Evolutionary conservation across 1,140 invertebrate species (phyloP), one percentile per base, ranked within the genome.

Genomic region (Lamellibrachia luymesi): DNA sequence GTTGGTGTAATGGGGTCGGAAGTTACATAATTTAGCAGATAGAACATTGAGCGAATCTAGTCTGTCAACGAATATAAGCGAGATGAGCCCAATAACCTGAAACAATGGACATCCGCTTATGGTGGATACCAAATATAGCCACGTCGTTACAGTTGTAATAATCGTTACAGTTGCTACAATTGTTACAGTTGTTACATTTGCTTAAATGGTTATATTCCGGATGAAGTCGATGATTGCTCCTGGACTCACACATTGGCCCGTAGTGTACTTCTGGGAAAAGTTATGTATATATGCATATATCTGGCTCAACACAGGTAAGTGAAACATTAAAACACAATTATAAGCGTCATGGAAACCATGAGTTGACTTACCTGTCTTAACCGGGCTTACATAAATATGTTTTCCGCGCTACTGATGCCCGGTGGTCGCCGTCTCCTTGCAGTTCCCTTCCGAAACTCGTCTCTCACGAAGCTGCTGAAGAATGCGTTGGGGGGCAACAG

Each of bases 401-500:
- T 80, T 80, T 22, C 64, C 2, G 64, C 8, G 64, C 5, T 10
- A 0, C 64, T 80, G 64, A 80, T 80, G 64, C 17, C 17, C 8
- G 2, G 5, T 17, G 64, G 13, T 22, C 52, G 6, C 52, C 52
- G 52, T 56, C 22, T 64, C 5, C 56, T 95, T 94, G 94, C 95
- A 96, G 97, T 97, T 49, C 97, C 97, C 51, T 97, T 96, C 94
- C 94, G 97, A 94, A 97, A 97, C 94, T 97, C 97, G 6, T 96
- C 97, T 2, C 95, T 97, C 92, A 97, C 97, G 2, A 97, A 97
- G 94, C 95, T 97, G 51, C 95, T 97, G 27, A 97, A 98, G 97
- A 98, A 99, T 96, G 99, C 99, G 97, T 97, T 99, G 27, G 99
- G 99, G 92, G 99, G 99, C 51, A 99, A 99, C 96, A 99, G 98